A percentile compares a stretch with the other conserved stretches of the same genome.
Conservation (phyloP, 2,797 vertebrate species). For the Etheostoma perlongum region DNA sequence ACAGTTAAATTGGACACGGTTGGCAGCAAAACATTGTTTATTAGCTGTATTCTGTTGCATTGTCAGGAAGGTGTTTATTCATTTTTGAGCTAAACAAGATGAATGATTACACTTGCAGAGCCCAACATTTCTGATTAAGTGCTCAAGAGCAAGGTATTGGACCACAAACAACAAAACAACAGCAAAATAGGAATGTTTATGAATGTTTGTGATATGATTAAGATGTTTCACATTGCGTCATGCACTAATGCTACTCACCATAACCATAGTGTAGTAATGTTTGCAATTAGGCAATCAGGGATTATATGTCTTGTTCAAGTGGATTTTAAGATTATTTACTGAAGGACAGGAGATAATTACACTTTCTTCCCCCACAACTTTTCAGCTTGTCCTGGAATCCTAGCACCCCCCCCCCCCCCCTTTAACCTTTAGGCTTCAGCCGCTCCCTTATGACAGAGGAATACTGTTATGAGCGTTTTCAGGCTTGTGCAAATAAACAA, state of each 20-base stretch:
- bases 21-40: not conserved
- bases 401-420: conserved; percentile 17
- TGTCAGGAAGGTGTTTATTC: not conserved
- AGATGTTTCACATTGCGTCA: not conserved
- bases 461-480: conserved; percentile 19
- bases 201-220: not conserved
- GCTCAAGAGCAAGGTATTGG: not conserved
- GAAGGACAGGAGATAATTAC: conserved; percentile 7
- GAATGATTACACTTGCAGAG: not conserved
- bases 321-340: conserved; percentile 30
- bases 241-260: not conserved
- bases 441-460: conserved; percentile 34
- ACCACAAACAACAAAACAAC: not conserved
- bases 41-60: not conserved
- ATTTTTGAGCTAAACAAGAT: not conserved
- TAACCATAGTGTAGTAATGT: not conserved
- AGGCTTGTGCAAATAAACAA: conserved; percentile 62
- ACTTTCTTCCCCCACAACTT: conserved; percentile 10
- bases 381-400: conserved; percentile 6
- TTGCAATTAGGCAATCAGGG: conserved; percentile 1
- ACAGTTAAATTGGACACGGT: not conserved
- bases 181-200: not conserved
- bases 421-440: conserved; percentile 42
- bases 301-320: conserved; percentile 20
- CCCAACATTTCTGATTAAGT: not conserved